These are phyloP conservation scores for Achlya flavicornis DNA, from an alignment of 2,888 invertebrate species.

Conservation along the genomic window DNA sequence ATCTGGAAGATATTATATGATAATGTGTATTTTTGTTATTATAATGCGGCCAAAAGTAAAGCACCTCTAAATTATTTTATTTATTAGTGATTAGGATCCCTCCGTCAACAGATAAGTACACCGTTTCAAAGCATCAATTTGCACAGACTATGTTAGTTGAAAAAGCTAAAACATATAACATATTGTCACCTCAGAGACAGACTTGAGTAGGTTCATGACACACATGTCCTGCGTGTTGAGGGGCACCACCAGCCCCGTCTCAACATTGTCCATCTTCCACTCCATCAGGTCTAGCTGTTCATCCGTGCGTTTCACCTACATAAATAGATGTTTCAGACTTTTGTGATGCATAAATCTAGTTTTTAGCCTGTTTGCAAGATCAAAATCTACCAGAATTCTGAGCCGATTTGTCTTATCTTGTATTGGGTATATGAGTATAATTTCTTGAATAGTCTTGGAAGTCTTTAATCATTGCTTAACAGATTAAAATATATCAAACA, in stretches of 20 bases:
- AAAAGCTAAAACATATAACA: background rate
- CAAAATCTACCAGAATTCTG: too few species aligned
- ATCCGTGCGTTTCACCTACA: slow-evolving; percentile 89
- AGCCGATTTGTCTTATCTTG: too few species aligned
- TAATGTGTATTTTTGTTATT: too few species aligned
- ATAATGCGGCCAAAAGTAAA: too few species aligned
- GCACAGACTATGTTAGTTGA: background rate
- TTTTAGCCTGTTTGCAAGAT: background rate
- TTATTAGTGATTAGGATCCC: too few species aligned
- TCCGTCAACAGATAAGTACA: background rate
- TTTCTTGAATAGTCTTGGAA: too few species aligned
- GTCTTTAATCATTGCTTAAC: too few species aligned
- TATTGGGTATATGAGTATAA: too few species aligned
- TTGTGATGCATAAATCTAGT: background rate
- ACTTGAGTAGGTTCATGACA: slow-evolving; percentile 88
- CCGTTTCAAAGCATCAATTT: background rate
- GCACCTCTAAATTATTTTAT: too few species aligned
- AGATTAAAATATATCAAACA: too few species aligned
- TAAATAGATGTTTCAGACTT: background rate
- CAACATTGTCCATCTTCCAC: slow-evolving; percentile 89
- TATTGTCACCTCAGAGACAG: slow-evolving; percentile 87
- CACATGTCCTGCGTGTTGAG: slow-evolving; percentile 85
- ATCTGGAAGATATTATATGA: too few species aligned
- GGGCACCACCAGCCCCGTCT: slow-evolving; percentile 84
- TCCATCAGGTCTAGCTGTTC: slow-evolving; percentile 89